phyloP scores from a whole-genome alignment of 2,113 vertebrate species.

The Centrocercus urophasianus region DNA sequence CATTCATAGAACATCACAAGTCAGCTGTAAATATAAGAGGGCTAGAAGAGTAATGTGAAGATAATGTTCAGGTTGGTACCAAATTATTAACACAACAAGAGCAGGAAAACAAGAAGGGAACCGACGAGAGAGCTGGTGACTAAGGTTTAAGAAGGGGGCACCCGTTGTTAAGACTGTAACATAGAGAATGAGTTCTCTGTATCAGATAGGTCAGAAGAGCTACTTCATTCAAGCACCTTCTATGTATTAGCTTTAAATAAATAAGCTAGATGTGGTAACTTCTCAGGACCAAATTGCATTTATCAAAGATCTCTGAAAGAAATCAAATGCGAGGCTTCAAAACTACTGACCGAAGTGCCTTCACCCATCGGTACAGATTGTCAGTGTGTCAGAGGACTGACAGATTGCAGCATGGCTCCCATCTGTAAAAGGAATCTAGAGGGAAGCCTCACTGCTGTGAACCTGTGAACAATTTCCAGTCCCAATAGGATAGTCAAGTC shows the following conservation, averaged over 20 bases:
- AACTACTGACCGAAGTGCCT: slow-evolving; percentile 3
- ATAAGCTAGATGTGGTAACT: neutral
- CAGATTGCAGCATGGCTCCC: neutral
- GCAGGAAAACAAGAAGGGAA: neutral
- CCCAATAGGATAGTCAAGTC: neutral
- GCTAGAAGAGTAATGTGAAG: neutral
- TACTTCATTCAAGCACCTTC: neutral
- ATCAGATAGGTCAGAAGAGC: neutral
- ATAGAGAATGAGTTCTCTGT: neutral
- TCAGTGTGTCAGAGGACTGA: neutral
- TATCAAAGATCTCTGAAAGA: neutral
- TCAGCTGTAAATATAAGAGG: neutral
- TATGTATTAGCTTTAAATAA: neutral
- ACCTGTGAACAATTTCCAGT: neutral
- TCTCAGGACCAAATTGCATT: neutral
- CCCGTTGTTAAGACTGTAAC: neutral
- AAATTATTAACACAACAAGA: neutral
- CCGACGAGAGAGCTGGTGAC: neutral
- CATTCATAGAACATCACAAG: neutral
- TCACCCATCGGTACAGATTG: neutral
- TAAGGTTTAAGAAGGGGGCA: neutral
- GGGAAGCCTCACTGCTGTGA: neutral
- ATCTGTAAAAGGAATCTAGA: neutral
- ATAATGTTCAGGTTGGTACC: neutral
- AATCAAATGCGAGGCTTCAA: neutral